Evolutionary conservation across 2,113 vertebrate genomes (phyloP), one percentile per base, ranked within the genome.

Genomic region (Tyrannus savana): DNA sequence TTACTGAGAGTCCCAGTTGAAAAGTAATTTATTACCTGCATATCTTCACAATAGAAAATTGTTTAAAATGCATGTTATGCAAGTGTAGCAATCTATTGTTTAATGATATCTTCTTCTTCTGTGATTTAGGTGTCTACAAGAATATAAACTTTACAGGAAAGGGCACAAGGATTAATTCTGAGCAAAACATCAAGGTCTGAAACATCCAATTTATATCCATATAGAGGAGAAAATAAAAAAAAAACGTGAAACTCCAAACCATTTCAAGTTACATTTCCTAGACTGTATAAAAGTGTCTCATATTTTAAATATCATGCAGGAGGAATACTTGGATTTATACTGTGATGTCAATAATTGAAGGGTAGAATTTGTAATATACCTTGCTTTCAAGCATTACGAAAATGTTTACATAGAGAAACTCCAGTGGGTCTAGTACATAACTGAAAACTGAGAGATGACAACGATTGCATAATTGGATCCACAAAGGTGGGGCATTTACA

Each of bases 21-120:
- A 68, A 84, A 41, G 33, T 83, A 89, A 94, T 91, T 94, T 94
- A 94, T 90, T 90, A 73, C 76, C 74, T 68, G 4, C 24, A 75
- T 59, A 46, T 56, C 15, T 84, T n/a, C 44, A 11, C 46, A 66
- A 27, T 19, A n/a, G 83, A 80, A 92, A 93, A 89, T 14, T 12
- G 31, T 72, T 52, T 63, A 94, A 47, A 93, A 82, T 30, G 19
- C 37, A 50, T 87, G 90, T 96, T 84, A n/a, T 62, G 46, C 56
- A 89, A 68, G 33, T 35, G 27, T 42, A 92, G 44, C 63, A 89
- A 93, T 83, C 66, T 91, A 44, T 35, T 33, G 15, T 25, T 59
- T 58, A 87, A 58, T 88, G 74, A 62, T 71, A 78, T 35, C 41
- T 59, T 82, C 75, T 49, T 49, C 74, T 92, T 77, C 47, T 82